phyloP scores from a whole-genome alignment of 2,113 vertebrate genomes.

The Pterocles orientalis region DNA sequence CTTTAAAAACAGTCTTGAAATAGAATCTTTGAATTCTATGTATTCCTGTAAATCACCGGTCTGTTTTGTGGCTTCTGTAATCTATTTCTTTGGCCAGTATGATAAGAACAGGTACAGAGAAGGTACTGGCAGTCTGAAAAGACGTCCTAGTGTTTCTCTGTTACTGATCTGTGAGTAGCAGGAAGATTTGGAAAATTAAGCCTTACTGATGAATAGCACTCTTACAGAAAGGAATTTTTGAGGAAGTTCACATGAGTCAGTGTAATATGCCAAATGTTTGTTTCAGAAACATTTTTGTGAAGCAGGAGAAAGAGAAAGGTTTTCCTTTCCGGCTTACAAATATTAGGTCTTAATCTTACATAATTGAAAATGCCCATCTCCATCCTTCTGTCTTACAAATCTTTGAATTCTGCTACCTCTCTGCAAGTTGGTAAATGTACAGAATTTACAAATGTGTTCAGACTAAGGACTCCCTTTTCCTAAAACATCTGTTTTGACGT shows the following conservation, averaged over 20 bases:
- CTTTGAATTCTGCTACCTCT: not conserved
- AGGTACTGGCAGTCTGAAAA: not conserved
- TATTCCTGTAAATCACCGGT: not conserved
- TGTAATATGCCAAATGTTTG: not conserved
- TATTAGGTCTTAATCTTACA: not conserved
- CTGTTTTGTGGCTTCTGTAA: not conserved
- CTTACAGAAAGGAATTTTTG: not conserved
- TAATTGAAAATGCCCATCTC: not conserved
- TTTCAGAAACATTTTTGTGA: not conserved
- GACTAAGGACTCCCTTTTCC: not conserved
- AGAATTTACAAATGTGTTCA: not conserved
- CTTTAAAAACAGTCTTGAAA: not conserved
- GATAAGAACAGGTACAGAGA: not conserved
- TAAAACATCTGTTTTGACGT: accelerated
- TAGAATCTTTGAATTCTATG: not conserved
- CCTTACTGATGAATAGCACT: not conserved
- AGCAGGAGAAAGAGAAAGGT: not conserved
- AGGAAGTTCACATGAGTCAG: not conserved
- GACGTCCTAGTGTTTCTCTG: not conserved
- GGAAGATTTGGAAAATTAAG: not conserved
- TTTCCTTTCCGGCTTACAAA: not conserved
- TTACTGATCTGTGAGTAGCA: accelerated
- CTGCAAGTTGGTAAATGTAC: not conserved
- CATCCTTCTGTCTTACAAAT: not conserved
- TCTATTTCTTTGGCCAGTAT: not conserved